phyloP scores from a whole-genome alignment of 2,888 invertebrate species.

The Ptilodon capucinus region DNA sequence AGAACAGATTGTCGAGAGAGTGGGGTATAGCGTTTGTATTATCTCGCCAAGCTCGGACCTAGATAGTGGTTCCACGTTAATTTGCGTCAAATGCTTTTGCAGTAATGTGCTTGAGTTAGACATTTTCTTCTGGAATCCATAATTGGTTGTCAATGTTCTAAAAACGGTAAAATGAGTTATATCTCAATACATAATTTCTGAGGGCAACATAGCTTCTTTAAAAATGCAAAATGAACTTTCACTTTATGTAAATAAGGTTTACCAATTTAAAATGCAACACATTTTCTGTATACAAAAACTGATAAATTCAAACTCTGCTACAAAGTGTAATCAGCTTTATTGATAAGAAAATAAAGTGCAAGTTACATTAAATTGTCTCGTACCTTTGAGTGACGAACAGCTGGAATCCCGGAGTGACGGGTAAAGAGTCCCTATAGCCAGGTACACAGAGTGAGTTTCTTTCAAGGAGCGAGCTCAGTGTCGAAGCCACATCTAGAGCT shows the following conservation, averaged over 20 bases:
- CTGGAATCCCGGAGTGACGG: conserved; percentile 93
- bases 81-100: conserved; percentile 91
- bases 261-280: neutral
- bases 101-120: conserved; percentile 86
- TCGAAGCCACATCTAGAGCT: conserved; percentile 95
- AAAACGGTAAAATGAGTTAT: neutral
- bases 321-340: neutral
- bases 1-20: conserved; percentile 87
- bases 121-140: conserved; percentile 84
- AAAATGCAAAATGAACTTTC: neutral
- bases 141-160: conserved; percentile 83
- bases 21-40: conserved; percentile 86
- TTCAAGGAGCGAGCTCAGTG: conserved; percentile 93
- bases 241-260: neutral
- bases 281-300: neutral
- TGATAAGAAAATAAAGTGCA: rapidly evolving
- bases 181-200: neutral
- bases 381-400: conserved; percentile 95
- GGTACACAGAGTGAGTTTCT: conserved; percentile 92
- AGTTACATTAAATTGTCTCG: no score
- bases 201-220: neutral
- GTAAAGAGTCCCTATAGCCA: conserved; percentile 92
- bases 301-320: conserved; percentile 1
- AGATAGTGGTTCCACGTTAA: conserved; percentile 91
- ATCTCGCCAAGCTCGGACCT: conserved; percentile 88